Evolutionary conservation across 2,113 vertebrate species (phyloP).

Genomic region (Microcebus tavaratra): DNA sequence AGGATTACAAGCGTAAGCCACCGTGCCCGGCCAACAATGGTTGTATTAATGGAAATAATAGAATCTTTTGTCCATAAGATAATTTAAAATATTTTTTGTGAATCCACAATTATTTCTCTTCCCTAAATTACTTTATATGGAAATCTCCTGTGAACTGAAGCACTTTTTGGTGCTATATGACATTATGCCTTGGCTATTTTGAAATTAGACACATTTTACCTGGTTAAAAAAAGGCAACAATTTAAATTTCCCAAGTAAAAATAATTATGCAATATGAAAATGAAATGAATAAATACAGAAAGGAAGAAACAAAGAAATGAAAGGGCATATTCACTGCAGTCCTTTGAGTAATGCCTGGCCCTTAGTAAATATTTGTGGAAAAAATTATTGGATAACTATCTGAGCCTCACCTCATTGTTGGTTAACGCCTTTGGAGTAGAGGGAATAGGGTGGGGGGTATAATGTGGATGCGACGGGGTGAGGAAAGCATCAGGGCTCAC

Average conservation of each 20-base stretch:
- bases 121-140: background rate
- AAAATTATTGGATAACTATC: background rate
- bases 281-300: background rate
- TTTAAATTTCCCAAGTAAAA: constrained; percentile 14
- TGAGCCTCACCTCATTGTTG: background rate
- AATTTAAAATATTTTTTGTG: background rate
- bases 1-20: too few species aligned
- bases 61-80: background rate
- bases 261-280: background rate
- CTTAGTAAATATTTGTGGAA: background rate
- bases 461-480: too few species aligned
- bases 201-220: background rate
- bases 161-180: background rate
- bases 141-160: background rate
- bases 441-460: fast-evolving
- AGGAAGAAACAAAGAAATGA: too few species aligned
- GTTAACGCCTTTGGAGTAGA: background rate
- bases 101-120: background rate
- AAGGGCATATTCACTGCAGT: background rate
- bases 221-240: background rate
- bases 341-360: background rate
- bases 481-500: background rate
- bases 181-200: background rate
- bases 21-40: too few species aligned
- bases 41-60: background rate